Conservation (phyloP, 2,888 invertebrate species). For the Amblyjoppa fuscipennis region DNA sequence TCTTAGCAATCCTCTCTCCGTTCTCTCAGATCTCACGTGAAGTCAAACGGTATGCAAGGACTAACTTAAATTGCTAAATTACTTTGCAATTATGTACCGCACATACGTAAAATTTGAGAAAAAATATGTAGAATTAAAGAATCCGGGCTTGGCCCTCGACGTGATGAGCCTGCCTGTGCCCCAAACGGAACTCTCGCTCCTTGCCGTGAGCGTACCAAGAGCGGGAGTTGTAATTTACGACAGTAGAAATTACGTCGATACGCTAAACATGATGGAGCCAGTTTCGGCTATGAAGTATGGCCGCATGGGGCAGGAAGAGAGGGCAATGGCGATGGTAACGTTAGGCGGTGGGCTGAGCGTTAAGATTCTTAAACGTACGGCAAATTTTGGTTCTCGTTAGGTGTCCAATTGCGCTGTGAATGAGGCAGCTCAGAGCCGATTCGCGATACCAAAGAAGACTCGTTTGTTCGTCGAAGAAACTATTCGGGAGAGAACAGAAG, state of each 20-base stretch:
- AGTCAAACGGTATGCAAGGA: too few relatives aligned
- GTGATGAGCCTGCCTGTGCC: constrained; percentile 88
- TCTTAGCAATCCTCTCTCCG: too few relatives aligned
- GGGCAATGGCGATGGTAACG: constrained; percentile 94
- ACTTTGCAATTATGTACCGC: too few relatives aligned
- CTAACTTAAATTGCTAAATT: too few relatives aligned
- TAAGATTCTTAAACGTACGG: constrained; percentile 96
- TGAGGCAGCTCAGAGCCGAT: constrained; percentile 81
- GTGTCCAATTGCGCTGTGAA: constrained; percentile 46
- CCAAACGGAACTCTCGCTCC: constrained; percentile 89
- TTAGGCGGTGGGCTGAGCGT: constrained; percentile 93
- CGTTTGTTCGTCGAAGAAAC: constrained; percentile 98
- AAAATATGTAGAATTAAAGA: too few relatives aligned
- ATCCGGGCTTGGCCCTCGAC: constrained; percentile 86
- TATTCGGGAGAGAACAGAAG: constrained; percentile 94
- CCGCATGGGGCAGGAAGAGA: constrained; percentile 97
- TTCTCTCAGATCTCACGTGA: too few relatives aligned
- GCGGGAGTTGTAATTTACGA: constrained; percentile 92
- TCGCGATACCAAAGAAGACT: constrained; percentile 96
- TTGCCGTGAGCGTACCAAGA: constrained; percentile 90
- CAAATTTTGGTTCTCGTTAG: constrained; percentile 90
- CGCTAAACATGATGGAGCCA: constrained; percentile 87
- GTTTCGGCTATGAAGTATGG: constrained; percentile 87
- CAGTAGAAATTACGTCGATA: constrained; percentile 94
- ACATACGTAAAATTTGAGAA: too few relatives aligned